phyloP scores from a whole-genome alignment of 2,113 vertebrate species.

The Hypomesus transpacificus region DNA sequence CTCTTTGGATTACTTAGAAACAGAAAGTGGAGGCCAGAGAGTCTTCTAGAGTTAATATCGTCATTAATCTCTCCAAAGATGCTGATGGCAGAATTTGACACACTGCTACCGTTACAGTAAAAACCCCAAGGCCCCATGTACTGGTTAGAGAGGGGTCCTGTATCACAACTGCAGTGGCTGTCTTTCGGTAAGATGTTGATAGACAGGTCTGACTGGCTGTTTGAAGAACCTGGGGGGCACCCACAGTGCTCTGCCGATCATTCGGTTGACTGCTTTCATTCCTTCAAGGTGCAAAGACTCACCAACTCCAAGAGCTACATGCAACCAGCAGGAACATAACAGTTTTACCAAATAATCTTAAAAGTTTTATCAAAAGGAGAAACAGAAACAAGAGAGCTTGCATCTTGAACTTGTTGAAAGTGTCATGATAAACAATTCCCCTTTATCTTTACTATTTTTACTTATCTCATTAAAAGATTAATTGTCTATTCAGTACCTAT shows the following conservation, averaged over 20 bases:
- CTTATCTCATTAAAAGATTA: too few relatives aligned
- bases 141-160: slow-evolving; percentile 16
- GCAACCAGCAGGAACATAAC: slow-evolving; percentile 49
- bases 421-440: too few relatives aligned
- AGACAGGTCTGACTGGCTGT: slow-evolving; percentile 15
- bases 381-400: slow-evolving; percentile 14
- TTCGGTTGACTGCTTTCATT: slow-evolving; percentile 49
- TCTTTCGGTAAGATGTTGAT: slow-evolving; percentile 31
- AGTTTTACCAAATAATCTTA: slow-evolving; percentile 49
- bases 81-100: slow-evolving; percentile 61
- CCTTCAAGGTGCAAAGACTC: slow-evolving; percentile 56
- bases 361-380: slow-evolving; percentile 35
- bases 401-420: too few relatives aligned
- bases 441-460: too few relatives aligned
- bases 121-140: slow-evolving; percentile 15
- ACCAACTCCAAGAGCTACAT: slow-evolving; percentile 57
- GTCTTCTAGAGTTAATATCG: slow-evolving; percentile 46
- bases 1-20: slow-evolving; percentile 53
- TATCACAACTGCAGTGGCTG: slow-evolving; percentile 20
- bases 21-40: slow-evolving; percentile 43
- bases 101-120: slow-evolving; percentile 28
- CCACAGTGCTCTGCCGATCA: slow-evolving; percentile 36
- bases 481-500: too few relatives aligned
- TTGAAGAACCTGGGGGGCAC: slow-evolving; percentile 27
- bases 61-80: slow-evolving; percentile 69